These are phyloP conservation scores for Hyposoter didymator DNA, from an alignment of 2,888 invertebrate species.

Conservation along the genomic window DNA sequence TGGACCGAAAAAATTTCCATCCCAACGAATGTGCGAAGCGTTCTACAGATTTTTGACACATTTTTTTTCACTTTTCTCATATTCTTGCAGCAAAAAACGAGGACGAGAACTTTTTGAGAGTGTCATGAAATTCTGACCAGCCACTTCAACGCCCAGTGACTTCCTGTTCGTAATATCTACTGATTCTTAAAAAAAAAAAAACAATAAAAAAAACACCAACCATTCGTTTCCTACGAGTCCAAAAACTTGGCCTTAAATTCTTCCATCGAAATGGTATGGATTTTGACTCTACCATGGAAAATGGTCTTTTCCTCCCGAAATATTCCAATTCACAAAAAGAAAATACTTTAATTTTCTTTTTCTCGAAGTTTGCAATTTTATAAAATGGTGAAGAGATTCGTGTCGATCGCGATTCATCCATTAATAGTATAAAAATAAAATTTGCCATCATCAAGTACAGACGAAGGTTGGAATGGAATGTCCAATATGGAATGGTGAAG, in stretches of 20 bases:
- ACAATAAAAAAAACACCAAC: too few relatives aligned
- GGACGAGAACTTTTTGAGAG: background rate
- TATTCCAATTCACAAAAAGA: background rate
- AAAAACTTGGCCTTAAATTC: too few relatives aligned
- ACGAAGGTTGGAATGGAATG: background rate
- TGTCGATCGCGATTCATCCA: background rate
- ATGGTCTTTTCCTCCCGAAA: background rate
- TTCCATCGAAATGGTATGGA: too few relatives aligned
- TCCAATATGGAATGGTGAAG: background rate
- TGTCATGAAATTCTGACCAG: background rate
- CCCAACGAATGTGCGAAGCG: background rate
- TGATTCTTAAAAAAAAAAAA: too few relatives aligned
- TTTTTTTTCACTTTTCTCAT: background rate
- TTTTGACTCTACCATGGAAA: background rate
- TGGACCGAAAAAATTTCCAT: constrained; percentile 24
- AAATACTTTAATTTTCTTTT: background rate
- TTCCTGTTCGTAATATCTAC: too few relatives aligned
- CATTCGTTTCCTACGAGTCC: too few relatives aligned
- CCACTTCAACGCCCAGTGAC: too few relatives aligned
- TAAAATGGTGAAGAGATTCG: background rate
- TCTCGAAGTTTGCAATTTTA: background rate
- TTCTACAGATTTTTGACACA: background rate
- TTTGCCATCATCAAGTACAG: background rate
- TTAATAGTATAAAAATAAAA: background rate
- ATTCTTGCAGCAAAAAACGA: background rate